phyloP scores from a whole-genome alignment of 2,113 vertebrate genomes.

The Cavia porcellus region DNA sequence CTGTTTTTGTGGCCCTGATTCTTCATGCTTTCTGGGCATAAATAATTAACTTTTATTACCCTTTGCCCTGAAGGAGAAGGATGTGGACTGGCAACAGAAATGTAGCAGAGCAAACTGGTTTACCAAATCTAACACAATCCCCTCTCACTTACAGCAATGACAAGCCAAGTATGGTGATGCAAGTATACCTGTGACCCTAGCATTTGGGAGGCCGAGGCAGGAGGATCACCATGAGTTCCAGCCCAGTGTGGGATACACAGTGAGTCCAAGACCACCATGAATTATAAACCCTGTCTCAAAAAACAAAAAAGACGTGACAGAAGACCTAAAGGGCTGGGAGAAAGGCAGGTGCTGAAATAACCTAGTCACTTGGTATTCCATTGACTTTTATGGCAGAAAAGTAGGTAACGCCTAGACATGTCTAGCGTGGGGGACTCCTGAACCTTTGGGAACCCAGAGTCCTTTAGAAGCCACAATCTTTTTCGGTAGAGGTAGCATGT shows the following conservation, averaged over 20 bases:
- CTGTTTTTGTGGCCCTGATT: not conserved
- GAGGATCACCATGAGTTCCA: not conserved
- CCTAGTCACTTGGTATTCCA: not conserved
- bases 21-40: not conserved
- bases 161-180: not conserved
- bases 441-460: not conserved
- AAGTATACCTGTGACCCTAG: not conserved
- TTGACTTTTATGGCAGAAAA: slow-evolving; percentile 30
- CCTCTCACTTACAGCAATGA: slow-evolving; percentile 29
- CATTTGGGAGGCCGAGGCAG: not conserved
- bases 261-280: not conserved
- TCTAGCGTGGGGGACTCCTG: not conserved
- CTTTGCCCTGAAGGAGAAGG: not conserved
- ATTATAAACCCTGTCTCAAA: not conserved
- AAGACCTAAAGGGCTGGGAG: not conserved
- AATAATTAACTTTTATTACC: not conserved
- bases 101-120: not conserved
- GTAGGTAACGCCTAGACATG: accelerated
- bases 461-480: not conserved
- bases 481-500: not conserved
- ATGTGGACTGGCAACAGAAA: not conserved
- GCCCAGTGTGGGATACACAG: not conserved
- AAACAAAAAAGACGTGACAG: not conserved
- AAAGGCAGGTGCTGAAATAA: slow-evolving; percentile 28
- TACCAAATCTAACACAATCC: not conserved